phyloP scores from a whole-genome alignment of 2,888 invertebrate species.

The Schrankia costaestrigalis region DNA sequence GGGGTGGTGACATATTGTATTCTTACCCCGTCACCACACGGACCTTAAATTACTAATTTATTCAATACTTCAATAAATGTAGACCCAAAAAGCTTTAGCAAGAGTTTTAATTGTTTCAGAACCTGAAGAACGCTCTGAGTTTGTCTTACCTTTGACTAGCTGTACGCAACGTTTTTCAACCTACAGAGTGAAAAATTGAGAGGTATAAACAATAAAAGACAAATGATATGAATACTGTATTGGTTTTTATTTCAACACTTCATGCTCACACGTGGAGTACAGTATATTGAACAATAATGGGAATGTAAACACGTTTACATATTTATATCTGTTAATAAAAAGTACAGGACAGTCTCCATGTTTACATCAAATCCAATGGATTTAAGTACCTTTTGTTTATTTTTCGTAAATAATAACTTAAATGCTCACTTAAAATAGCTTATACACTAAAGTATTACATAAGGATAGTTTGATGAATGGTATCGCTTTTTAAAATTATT shows the following conservation, averaged over 20 bases:
- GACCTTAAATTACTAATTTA: no score
- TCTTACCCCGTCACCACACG: no score
- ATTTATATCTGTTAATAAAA: constrained; percentile 53
- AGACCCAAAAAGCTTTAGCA: no score
- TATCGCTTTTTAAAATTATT: constrained; percentile 52
- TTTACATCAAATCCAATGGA: constrained; percentile 66
- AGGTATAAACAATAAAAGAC: constrained; percentile 47
- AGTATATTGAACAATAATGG: constrained; percentile 51
- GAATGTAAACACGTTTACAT: constrained; percentile 69
- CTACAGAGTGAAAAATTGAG: neutral
- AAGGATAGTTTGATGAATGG: constrained; percentile 46
- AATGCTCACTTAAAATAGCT: constrained; percentile 70
- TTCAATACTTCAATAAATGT: no score
- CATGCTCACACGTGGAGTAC: constrained; percentile 49
- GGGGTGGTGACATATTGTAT: no score
- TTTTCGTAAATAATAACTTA: constrained; percentile 67
- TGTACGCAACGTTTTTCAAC: no score
- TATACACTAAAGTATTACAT: constrained; percentile 43
- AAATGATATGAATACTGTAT: constrained; percentile 74
- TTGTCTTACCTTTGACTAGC: no score
- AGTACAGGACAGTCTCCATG: constrained; percentile 78
- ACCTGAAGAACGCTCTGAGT: no score
- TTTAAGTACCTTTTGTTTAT: constrained; percentile 66
- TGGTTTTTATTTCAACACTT: constrained; percentile 72
- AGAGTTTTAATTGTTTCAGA: no score